Percentiles rank a stretch among this genome's conserved stretches.
Conservation (phyloP, 2,888 invertebrate genomes). For the Phyllotreta cruciferae region DNA sequence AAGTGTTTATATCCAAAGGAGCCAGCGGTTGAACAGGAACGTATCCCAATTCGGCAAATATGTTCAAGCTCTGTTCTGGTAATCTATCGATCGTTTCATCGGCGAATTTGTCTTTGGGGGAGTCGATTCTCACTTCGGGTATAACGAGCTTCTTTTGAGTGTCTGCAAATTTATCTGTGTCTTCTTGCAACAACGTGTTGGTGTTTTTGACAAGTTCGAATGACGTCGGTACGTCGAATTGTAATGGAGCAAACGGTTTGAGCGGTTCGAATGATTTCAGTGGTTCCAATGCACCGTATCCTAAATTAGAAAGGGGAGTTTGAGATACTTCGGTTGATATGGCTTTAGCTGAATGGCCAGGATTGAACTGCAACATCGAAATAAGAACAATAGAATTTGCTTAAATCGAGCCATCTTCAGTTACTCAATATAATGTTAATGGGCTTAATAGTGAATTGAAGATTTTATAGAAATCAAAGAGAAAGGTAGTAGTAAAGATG, state of each 20-base stretch:
- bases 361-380: not conserved
- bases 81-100: slow-evolving; percentile 5
- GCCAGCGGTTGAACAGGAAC: slow-evolving; percentile 42
- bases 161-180: not conserved
- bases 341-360: not conserved
- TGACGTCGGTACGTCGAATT: slow-evolving; percentile 55
- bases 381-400: not conserved
- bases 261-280: slow-evolving; percentile 52
- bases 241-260: slow-evolving; percentile 55
- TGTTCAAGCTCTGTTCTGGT: slow-evolving; percentile 1
- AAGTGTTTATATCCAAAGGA: slow-evolving; percentile 33
- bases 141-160: slow-evolving; percentile 11
- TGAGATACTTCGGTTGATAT: slow-evolving; percentile 22
- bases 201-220: slow-evolving; percentile 55
- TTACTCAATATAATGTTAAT: slow-evolving; percentile 1
- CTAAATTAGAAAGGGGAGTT: slow-evolving; percentile 32
- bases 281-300: slow-evolving; percentile 48
- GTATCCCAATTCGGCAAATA: slow-evolving; percentile 36
- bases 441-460: not conserved
- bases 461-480: too few relatives aligned
- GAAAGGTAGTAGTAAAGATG: not conserved
- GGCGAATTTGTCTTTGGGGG: slow-evolving; percentile 11
- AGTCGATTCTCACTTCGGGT: slow-evolving; percentile 15
- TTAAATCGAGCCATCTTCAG: slow-evolving; percentile 4
- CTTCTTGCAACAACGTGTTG: slow-evolving; percentile 31